A percentile compares a stretch with the other conserved stretches of the same genome.
These are phyloP conservation scores for Agonopterix arenella DNA, from an alignment of 2,888 invertebrate species.

Conservation along the genomic window DNA sequence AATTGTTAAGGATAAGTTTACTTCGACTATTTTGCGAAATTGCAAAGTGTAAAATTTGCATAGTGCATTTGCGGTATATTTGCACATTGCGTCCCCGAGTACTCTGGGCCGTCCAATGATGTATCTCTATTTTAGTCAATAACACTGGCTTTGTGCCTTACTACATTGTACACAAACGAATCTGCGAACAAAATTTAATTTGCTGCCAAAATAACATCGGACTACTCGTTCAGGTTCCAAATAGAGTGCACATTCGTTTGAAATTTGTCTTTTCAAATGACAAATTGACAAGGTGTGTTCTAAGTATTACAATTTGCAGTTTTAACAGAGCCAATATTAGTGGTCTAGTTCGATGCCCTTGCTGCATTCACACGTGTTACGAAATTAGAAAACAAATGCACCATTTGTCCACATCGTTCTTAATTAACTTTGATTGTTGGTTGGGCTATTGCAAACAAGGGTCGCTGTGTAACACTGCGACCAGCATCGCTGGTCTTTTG, in stretches of 20 bases:
- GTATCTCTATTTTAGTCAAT: constrained; percentile 28
- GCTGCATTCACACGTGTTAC: constrained; percentile 12
- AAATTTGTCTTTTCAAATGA: not conserved
- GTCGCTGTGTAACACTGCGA: no score
- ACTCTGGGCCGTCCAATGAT: constrained; percentile 12
- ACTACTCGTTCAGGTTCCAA: no score
- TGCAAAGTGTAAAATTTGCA: constrained; percentile 20
- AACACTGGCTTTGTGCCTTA: constrained; percentile 25
- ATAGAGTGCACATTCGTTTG: not conserved
- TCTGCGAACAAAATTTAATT: constrained; percentile 6
- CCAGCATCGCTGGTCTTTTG: no score
- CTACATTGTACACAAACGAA: constrained; percentile 4
- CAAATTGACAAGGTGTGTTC: not conserved
- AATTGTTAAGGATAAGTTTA: no score
- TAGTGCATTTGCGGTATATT: constrained; percentile 37
- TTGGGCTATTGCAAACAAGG: no score
- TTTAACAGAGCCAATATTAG: constrained; percentile 15
- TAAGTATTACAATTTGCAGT: constrained; percentile 8
- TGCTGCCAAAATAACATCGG: not conserved
- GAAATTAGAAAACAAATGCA: no score
- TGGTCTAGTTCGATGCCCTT: constrained; percentile 44
- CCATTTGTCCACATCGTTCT: no score
- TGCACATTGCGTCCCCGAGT: constrained; percentile 22
- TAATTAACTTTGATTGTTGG: no score
- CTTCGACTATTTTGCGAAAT: not conserved